phyloP scores from a whole-genome alignment of 30 jellyfish, hydroid and myxozoan species.

The Morbakka virulenta region DNA sequence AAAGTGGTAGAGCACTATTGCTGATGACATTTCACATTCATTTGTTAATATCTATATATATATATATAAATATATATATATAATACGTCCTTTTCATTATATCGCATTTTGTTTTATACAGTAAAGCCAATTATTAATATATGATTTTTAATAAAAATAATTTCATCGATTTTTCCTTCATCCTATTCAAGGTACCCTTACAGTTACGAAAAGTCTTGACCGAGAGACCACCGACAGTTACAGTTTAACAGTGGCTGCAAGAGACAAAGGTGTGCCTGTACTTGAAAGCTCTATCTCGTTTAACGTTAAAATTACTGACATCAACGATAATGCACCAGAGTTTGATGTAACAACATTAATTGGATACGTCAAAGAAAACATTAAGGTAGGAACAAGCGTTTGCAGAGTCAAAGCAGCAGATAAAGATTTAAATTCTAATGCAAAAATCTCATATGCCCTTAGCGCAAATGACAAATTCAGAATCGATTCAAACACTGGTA shows the following conservation, averaged over 20 bases:
- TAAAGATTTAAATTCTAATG: conserved; percentile 49
- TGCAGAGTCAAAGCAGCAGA: conserved; percentile 66
- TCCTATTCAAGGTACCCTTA: conserved; percentile 60
- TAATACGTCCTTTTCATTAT: too few relatives aligned
- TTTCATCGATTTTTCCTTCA: too few relatives aligned
- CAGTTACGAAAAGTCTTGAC: conserved; percentile 54
- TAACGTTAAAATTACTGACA: conserved; percentile 41
- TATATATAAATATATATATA: too few relatives aligned
- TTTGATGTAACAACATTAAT: conserved; percentile 27
- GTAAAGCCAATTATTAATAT: too few relatives aligned
- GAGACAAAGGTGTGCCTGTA: conserved; percentile 65
- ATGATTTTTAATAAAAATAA: too few relatives aligned
- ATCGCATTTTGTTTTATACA: too few relatives aligned
- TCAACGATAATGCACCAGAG: conserved; percentile 72
- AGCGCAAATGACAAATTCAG: conserved; percentile 32
- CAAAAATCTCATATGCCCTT: conserved; percentile 14
- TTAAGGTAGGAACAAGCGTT: conserved; percentile 45
- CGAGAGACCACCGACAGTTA: conserved; percentile 56
- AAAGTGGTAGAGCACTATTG: too few relatives aligned
- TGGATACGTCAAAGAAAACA: conserved; percentile 47
- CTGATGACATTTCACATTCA: too few relatives aligned
- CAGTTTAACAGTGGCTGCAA: conserved; percentile 42
- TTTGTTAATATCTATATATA: too few relatives aligned
- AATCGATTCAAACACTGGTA: conserved; percentile 43
- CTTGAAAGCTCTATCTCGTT: conserved; percentile 1